Base-by-base conservation (phyloP, 2,113 vertebrate genomes). In the Accipiter cooperii region DNA sequence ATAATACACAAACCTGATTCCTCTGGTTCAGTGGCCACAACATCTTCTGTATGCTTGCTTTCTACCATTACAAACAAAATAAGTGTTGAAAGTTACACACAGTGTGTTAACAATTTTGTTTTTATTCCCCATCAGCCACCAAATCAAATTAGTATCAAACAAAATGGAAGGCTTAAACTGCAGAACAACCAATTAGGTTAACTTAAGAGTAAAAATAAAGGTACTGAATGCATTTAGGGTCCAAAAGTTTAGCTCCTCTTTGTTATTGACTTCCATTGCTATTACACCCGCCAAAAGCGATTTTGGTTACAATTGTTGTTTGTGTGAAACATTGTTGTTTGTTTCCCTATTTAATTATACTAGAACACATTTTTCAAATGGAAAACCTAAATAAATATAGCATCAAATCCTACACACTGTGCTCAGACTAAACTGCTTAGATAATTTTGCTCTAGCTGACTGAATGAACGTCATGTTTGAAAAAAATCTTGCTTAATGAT, bases 1-100 rank as follows among this genome's bases (percentile, higher is more conserved):
- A 65, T 28, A 71, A 31, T n/a, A 90, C 28, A 97, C 97, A 84
- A 85, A 98, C 97, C 97, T 96, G 93, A 90, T 69, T 96, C 82
- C 51, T 91, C 93, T 69, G 85, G 51, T 80, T 96, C 95, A 92
- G 28, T 11, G 31, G 51, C 55, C 26, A 76, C 42, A 26, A 13
- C 46, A 54, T 96, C 90, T 71, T 96, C 93, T 81, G 36, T 19
- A 65, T 66, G 85, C n/a, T 94, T 89, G 61, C 13, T 77, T 84
- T 96, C 93, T 74, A 85, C 63, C 89, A 63, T 64, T 87, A 79
- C 8, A 54, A n/a, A 90, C 24, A 85, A 95, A 92, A 15, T 8
- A 75, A 86, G 6, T 22, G 49, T 84, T n/a, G 8, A 21, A 61
- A 87, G 20, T 84, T 79, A 90, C 13, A 86, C 12, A 75, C 3